Conservation (phyloP, 1,140 invertebrate species). For the Philaenus spumarius region DNA sequence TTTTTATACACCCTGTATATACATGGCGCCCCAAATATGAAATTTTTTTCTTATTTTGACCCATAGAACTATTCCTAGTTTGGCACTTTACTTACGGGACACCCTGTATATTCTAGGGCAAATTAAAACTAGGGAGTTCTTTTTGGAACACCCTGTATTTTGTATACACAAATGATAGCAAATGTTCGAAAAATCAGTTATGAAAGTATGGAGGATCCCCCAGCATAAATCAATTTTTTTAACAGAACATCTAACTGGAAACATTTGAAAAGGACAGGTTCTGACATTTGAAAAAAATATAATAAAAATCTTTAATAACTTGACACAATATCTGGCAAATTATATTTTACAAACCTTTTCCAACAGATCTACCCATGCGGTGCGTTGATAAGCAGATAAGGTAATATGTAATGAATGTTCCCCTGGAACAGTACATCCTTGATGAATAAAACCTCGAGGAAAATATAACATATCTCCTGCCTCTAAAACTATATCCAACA, state of each 20-base stretch:
- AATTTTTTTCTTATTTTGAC: too few relatives aligned
- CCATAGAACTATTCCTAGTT: too few relatives aligned
- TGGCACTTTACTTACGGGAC: too few relatives aligned
- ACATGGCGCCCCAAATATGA: too few relatives aligned
- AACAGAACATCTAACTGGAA: not conserved
- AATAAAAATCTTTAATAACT: not conserved
- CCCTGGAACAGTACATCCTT: constrained; percentile 65
- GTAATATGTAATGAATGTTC: constrained; percentile 90
- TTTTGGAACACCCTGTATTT: too few relatives aligned
- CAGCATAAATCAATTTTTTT: too few relatives aligned
- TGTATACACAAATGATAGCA: too few relatives aligned
- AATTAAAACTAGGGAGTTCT: too few relatives aligned
- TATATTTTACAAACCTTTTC: constrained; percentile 58
- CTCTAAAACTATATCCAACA: constrained; percentile 72
- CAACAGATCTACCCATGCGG: constrained; percentile 82
- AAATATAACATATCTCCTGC: constrained; percentile 90
- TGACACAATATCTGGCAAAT: not conserved
- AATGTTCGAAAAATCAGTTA: too few relatives aligned
- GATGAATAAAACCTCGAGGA: constrained; percentile 90
- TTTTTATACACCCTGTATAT: too few relatives aligned
- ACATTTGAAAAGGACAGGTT: not conserved
- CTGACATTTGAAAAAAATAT: not conserved
- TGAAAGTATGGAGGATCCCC: too few relatives aligned
- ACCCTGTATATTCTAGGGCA: too few relatives aligned
- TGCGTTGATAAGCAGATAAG: constrained; percentile 85